Base-by-base conservation (phyloP, 2,113 vertebrate genomes). In the Sterrhoptilus dennistouni region DNA sequence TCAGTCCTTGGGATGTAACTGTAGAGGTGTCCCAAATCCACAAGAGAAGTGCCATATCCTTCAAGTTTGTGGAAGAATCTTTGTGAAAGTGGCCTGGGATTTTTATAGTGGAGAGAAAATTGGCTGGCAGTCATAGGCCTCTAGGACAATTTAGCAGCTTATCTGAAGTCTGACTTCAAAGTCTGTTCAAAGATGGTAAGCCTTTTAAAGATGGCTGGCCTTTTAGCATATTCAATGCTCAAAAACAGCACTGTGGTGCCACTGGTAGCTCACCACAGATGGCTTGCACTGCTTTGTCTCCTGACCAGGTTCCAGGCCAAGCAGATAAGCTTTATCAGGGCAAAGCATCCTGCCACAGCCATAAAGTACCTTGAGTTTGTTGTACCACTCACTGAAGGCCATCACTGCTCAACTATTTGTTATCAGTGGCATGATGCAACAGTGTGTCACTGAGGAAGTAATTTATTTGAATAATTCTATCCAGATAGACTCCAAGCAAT, bases 31-130 rank as follows among this genome's bases (percentile, higher is more conserved):
- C 52, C 11, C 25, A 68, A 8, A 76, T 59, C 17, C 35, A 12
- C 0, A 0, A 13, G 17, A 35, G 13, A 76, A 50, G 42, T 40
- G 14, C 31, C 21, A 17, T 50, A 3, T 50, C 9, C 16, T 50
- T 50, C 25, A 57, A 35, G 7, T 50, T 35, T 50, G 8, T 25
- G 17, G 25, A 25, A 42, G 25, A 50, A 57, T 35, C 15, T 56
- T 22, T 18, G 17, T 29, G 52, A 35, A 66, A 42, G 36, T 42
- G 17, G 13, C 21, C 21, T 31, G 61, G 31, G 31, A 25, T 57
- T 66, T 66, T 50, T 35, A 11, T 42, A 66, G 61, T 0, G 0
- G 36, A 29, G 25, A 29, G 42, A 29, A 29, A 85, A 2, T 16
- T 49, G 70, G 3, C 31, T 57, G 52, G 15, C 35, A 42, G 70